A percentile compares a stretch with the other conserved stretches of the same genome.
Evolutionary conservation across 2,888 invertebrate species (phyloP).

Genomic region (Julus scandinavius): DNA sequence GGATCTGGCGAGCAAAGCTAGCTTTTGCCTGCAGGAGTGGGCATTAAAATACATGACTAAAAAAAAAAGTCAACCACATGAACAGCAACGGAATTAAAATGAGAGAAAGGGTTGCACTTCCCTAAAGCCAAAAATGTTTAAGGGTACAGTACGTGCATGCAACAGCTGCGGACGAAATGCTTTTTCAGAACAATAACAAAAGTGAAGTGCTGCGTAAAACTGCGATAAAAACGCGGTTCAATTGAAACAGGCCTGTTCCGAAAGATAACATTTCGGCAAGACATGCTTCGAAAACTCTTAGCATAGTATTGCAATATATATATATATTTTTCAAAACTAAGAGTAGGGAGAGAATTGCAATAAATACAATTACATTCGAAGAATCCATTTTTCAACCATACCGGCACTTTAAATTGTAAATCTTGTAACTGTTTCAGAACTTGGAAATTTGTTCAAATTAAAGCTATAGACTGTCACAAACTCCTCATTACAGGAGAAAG

Average conservation of each 20-base stretch:
- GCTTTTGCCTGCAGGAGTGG: conserved; percentile 30
- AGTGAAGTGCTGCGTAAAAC: not conserved
- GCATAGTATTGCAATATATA: too few species aligned
- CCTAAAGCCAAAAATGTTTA: not conserved
- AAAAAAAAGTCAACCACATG: conserved; percentile 43
- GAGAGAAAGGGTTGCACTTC: conserved; percentile 1
- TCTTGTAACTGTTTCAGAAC: too few species aligned
- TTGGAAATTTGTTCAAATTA: too few species aligned
- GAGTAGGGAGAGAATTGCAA: too few species aligned
- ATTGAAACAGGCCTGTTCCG: not conserved
- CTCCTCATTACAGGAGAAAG: too few species aligned
- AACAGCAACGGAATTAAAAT: conserved; percentile 4
- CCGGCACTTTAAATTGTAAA: too few species aligned
- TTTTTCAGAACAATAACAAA: not conserved
- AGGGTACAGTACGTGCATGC: not conserved
- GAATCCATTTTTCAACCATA: too few species aligned
- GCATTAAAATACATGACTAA: not conserved
- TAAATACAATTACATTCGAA: too few species aligned
- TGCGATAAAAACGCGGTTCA: not conserved
- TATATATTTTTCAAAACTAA: too few species aligned
- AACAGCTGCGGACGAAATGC: not conserved
- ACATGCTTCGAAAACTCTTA: not conserved
- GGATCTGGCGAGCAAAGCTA: not conserved
- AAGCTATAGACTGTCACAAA: too few species aligned
- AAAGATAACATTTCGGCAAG: not conserved